A percentile compares a stretch with the other conserved stretches of the same genome.
Evolutionary conservation across 1,140 invertebrate species (phyloP).

Genomic region (Pseudachorutes palmiensis): DNA sequence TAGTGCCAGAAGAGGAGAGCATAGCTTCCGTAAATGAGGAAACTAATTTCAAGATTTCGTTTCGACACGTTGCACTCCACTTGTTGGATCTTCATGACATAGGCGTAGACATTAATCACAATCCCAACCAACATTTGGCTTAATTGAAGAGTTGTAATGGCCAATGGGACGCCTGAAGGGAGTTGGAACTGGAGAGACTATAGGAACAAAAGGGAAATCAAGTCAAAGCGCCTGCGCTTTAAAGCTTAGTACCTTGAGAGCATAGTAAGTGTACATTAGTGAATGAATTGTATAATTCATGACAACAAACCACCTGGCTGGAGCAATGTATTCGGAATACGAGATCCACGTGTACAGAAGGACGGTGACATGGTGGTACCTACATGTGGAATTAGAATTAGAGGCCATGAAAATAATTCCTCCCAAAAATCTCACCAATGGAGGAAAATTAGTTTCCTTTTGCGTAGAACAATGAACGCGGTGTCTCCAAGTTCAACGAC

Average conservation of each 20-base stretch:
- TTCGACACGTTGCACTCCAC: conserved; percentile 6
- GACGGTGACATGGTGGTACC: conserved; percentile 64
- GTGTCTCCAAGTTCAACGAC: conserved; percentile 46
- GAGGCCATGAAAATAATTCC: neutral
- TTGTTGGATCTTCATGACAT: neutral
- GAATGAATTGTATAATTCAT: conserved; percentile 55
- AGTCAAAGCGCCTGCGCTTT: no score
- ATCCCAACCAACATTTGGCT: conserved; percentile 91
- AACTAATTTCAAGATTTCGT: conserved; percentile 10
- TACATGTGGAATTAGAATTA: conserved; percentile 32
- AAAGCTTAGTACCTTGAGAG: conserved; percentile 25
- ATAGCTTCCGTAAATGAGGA: conserved; percentile 10
- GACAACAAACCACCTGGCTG: conserved; percentile 90
- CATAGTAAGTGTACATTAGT: conserved; percentile 53
- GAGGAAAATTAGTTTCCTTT: conserved; percentile 53
- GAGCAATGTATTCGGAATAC: conserved; percentile 92
- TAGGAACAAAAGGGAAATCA: conserved; percentile 41
- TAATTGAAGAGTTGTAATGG: conserved; percentile 84
- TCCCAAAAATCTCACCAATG: conserved; percentile 40
- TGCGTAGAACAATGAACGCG: conserved; percentile 50
- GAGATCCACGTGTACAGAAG: conserved; percentile 96
- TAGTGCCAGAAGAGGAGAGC: conserved; percentile 1
- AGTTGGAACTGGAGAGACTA: conserved; percentile 76
- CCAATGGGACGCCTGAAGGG: conserved; percentile 76
- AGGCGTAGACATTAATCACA: conserved; percentile 75